phyloP scores from a whole-genome alignment of 1,140 invertebrate species.

The Gonioctena quinquepunctata region DNA sequence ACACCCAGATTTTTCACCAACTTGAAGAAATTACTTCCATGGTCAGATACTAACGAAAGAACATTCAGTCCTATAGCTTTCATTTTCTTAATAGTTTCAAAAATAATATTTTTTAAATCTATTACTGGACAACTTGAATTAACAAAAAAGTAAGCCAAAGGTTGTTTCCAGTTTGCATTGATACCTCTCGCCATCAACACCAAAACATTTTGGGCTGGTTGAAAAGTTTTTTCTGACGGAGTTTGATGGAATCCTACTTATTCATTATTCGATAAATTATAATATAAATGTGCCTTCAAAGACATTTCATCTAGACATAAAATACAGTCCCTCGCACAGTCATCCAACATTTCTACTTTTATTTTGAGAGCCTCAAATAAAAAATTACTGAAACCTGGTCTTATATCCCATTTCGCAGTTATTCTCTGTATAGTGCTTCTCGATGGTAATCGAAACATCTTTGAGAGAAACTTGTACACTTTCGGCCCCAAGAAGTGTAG shows the following conservation, averaged over 20 bases:
- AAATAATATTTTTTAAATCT: slow-evolving; percentile 32
- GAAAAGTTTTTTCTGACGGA: slow-evolving; percentile 15
- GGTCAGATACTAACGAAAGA: neutral
- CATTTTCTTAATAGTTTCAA: slow-evolving; percentile 29
- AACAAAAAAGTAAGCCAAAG: slow-evolving; percentile 34
- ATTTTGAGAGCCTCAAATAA: neutral
- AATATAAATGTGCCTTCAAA: neutral
- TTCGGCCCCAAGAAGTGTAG: neutral
- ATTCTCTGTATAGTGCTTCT: neutral
- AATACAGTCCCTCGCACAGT: neutral
- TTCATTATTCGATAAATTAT: neutral
- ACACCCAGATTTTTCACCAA: slow-evolving; percentile 8
- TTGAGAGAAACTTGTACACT: neutral
- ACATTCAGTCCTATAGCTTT: slow-evolving; percentile 34
- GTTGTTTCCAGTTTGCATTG: slow-evolving; percentile 38
- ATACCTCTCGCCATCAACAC: slow-evolving; percentile 31
- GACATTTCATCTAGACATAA: neutral
- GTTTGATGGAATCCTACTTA: neutral
- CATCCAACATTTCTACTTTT: neutral
- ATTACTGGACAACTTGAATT: slow-evolving; percentile 20
- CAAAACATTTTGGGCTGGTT: slow-evolving; percentile 25
- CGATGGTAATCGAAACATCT: neutral
- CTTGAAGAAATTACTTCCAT: neutral
- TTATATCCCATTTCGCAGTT: neutral
- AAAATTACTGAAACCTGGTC: too few relatives aligned